A percentile compares a stretch with the other conserved stretches of the same genome.
phyloP scores from a whole-genome alignment of 2,113 vertebrate species.

The Poeciliopsis retropinna region DNA sequence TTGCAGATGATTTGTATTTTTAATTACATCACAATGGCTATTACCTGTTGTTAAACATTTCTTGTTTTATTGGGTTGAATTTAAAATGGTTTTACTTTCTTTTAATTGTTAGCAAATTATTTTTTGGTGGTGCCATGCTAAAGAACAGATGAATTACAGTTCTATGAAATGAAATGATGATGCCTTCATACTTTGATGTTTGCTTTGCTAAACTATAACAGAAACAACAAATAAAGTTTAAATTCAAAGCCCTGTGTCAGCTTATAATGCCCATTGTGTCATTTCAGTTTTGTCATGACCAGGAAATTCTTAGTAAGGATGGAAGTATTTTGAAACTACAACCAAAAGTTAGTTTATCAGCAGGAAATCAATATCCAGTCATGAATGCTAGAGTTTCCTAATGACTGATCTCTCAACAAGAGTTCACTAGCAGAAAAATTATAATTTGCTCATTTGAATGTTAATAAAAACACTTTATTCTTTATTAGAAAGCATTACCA shows the following conservation, averaged over 20 bases:
- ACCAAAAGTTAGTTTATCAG: too few relatives aligned
- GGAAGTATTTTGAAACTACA: too few relatives aligned
- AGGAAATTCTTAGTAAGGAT: too few relatives aligned
- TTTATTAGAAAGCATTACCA: too few relatives aligned
- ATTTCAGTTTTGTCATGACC: background rate
- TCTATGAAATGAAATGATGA: conserved; percentile 68
- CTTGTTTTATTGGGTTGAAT: conserved; percentile 42
- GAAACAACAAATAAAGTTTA: conserved; percentile 80
- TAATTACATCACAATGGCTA: conserved; percentile 67
- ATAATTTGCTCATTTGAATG: too few relatives aligned
- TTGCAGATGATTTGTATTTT: conserved; percentile 75
- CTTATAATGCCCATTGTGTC: conserved; percentile 1
- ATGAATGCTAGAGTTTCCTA: too few relatives aligned
- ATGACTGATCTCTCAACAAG: too few relatives aligned
- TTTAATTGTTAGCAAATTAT: conserved; percentile 56
- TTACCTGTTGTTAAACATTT: conserved; percentile 51
- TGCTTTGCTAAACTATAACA: conserved; percentile 85
- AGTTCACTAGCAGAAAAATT: too few relatives aligned
- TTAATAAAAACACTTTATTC: too few relatives aligned
- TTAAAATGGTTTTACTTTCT: conserved; percentile 41
- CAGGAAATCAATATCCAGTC: too few relatives aligned
- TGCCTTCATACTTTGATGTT: conserved; percentile 86
- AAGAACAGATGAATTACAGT: conserved; percentile 68
- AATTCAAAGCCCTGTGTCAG: conserved; percentile 62
- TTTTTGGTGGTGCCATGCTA: conserved; percentile 79